Evolutionary conservation across 2,888 invertebrate genomes (phyloP).

Genomic region (Drosophila subsilvestris): DNA sequence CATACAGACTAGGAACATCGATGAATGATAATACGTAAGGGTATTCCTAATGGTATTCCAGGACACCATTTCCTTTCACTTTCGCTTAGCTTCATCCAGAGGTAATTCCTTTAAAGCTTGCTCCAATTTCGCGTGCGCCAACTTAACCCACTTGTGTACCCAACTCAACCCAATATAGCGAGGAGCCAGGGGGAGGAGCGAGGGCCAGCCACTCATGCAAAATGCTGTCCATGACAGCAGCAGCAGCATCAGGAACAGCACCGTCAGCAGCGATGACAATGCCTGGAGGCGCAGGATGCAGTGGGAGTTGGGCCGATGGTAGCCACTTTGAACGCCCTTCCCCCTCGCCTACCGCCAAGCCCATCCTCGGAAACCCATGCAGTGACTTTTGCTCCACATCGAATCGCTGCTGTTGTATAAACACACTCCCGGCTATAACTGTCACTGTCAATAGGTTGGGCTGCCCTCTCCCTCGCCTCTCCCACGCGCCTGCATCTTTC

Average conservation of each 20-base stretch:
- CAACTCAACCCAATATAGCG: not conserved
- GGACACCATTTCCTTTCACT: too few relatives aligned
- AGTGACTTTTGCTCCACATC: slow-evolving; percentile 43
- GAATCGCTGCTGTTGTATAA: slow-evolving; percentile 52
- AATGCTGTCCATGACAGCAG: slow-evolving; percentile 40
- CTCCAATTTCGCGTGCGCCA: too few relatives aligned
- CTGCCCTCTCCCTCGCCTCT: not conserved
- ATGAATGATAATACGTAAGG: too few relatives aligned
- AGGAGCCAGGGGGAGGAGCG: not conserved
- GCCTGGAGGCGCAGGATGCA: not conserved
- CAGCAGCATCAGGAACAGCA: not conserved
- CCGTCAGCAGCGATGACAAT: slow-evolving; percentile 30
- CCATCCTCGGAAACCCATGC: slow-evolving; percentile 1
- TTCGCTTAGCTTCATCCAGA: too few relatives aligned
- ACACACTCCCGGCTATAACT: slow-evolving; percentile 72
- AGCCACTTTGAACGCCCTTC: slow-evolving; percentile 10
- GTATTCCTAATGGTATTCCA: too few relatives aligned
- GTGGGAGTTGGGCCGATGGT: not conserved
- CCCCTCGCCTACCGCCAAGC: not conserved
- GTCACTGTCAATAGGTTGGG: slow-evolving; percentile 68
- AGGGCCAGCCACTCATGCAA: slow-evolving; percentile 35
- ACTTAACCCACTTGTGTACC: slow-evolving; percentile 11
- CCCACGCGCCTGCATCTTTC: not conserved
- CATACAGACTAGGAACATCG: too few relatives aligned
- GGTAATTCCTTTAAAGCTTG: too few relatives aligned